Conservation (phyloP, 2,888 invertebrate genomes). For the Melanostoma scalare region DNA sequence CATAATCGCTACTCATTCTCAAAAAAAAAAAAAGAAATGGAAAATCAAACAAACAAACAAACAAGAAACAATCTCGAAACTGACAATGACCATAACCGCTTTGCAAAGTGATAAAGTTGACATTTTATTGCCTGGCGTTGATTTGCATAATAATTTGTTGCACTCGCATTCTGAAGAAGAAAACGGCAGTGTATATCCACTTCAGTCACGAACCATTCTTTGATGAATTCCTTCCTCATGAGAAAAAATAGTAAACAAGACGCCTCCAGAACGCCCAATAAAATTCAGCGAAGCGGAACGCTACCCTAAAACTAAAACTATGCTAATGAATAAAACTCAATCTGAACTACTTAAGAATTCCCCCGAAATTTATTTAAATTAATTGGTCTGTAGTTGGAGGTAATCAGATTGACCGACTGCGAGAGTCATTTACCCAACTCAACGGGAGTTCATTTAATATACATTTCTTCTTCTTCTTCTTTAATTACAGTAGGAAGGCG, state of each 20-base stretch:
- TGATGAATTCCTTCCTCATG: background rate
- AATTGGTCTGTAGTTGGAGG: slow-evolving; percentile 14
- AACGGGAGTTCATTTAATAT: slow-evolving; percentile 15
- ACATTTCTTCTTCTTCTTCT: slow-evolving; percentile 1
- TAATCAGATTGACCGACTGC: slow-evolving; percentile 6
- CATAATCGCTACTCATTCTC: slow-evolving; percentile 28
- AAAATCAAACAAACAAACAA: background rate
- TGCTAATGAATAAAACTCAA: slow-evolving; percentile 41
- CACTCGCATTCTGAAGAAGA: slow-evolving; percentile 11
- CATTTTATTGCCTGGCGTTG: slow-evolving; percentile 47
- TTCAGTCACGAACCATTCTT: background rate
- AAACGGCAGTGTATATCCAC: background rate
- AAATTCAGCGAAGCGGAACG: slow-evolving; percentile 14
- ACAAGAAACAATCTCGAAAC: background rate
- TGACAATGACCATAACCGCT: slow-evolving; percentile 1
- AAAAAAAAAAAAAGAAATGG: slow-evolving; percentile 17
- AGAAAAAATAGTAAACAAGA: background rate
- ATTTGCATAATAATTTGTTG: slow-evolving; percentile 59
- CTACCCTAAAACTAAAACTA: slow-evolving; percentile 41
- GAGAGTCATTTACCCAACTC: slow-evolving; percentile 9
- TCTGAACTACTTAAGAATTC: slow-evolving; percentile 38
- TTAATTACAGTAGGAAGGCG: slow-evolving; percentile 23
- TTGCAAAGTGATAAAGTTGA: slow-evolving; percentile 41
- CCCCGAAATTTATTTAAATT: slow-evolving; percentile 49
- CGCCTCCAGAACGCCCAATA: too few species aligned